Conservation (phyloP, 2,113 vertebrate genomes). For the Panthera tigris region DNA sequence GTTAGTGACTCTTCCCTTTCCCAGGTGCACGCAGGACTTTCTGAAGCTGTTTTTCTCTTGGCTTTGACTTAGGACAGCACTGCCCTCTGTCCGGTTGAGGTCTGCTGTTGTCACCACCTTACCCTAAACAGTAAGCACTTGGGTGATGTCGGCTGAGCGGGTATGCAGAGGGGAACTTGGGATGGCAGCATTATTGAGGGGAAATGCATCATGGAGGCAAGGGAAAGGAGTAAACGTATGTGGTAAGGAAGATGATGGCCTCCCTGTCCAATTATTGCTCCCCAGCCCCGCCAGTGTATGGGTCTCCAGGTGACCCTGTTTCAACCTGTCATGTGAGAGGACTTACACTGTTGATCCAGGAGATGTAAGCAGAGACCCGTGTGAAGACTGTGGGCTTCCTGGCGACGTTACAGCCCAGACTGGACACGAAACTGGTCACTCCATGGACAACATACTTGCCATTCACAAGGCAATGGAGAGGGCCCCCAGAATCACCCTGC, state of each 20-base stretch:
- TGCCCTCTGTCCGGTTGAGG: not conserved
- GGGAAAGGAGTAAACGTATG: not conserved
- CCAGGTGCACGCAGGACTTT: not conserved
- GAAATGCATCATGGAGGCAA: not conserved
- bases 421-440: slow-evolving; percentile 93
- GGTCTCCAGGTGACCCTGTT: not conserved
- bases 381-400: slow-evolving; percentile 94
- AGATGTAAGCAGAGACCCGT: slow-evolving; percentile 90
- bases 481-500: slow-evolving; percentile 94
- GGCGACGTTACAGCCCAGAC: slow-evolving; percentile 86
- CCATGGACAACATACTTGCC: slow-evolving; percentile 89
- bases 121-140: not conserved
- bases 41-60: not conserved
- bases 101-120: not conserved
- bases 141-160: not conserved
- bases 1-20: not conserved
- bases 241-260: not conserved
- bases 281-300: not conserved
- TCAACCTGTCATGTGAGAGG: not conserved
- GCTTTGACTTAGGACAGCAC: not conserved
- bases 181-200: not conserved
- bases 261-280: not conserved
- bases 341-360: slow-evolving; percentile 91
- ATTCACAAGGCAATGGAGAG: slow-evolving; percentile 89
- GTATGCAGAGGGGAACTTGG: not conserved